phyloP scores from a whole-genome alignment of 2,888 invertebrate genomes.

The Parnassius smintheus region DNA sequence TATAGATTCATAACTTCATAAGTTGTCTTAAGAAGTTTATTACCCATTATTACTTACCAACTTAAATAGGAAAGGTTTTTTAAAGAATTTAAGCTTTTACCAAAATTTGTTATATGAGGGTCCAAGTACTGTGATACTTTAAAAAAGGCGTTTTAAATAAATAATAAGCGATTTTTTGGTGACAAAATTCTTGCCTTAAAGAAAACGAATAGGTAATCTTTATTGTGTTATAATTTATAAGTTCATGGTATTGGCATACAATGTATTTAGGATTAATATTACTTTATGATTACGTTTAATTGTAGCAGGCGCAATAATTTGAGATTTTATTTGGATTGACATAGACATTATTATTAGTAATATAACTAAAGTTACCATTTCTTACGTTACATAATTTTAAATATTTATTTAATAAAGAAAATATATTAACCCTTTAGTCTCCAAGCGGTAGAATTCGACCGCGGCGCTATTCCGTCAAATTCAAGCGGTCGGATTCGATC shows the following conservation, averaged over 20 bases:
- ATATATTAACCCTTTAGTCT: too few relatives aligned
- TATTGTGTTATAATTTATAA: neutral
- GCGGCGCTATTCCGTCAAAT: too few relatives aligned
- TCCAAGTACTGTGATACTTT: constrained; percentile 27
- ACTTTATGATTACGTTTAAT: too few relatives aligned
- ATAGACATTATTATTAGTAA: too few relatives aligned
- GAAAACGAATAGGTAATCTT: neutral
- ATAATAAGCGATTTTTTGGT: constrained; percentile 4
- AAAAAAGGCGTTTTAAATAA: constrained; percentile 10
- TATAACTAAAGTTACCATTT: too few relatives aligned
- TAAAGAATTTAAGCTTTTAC: constrained; percentile 3
- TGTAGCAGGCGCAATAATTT: too few relatives aligned
- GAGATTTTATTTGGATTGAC: too few relatives aligned
- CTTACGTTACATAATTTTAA: too few relatives aligned
- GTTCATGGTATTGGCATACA: neutral
- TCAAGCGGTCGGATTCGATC: too few relatives aligned
- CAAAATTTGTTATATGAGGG: constrained; percentile 20
- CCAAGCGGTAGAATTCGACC: too few relatives aligned
- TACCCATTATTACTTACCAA: constrained; percentile 17
- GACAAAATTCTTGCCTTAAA: constrained; percentile 21
- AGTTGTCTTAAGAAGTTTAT: neutral
- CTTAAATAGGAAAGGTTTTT: constrained; percentile 1
- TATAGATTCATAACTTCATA: neutral
- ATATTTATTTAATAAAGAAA: too few relatives aligned
- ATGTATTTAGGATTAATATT: neutral